Evolutionary conservation across 2,113 vertebrate species (phyloP).

Genomic region (Festucalex cinctus): DNA sequence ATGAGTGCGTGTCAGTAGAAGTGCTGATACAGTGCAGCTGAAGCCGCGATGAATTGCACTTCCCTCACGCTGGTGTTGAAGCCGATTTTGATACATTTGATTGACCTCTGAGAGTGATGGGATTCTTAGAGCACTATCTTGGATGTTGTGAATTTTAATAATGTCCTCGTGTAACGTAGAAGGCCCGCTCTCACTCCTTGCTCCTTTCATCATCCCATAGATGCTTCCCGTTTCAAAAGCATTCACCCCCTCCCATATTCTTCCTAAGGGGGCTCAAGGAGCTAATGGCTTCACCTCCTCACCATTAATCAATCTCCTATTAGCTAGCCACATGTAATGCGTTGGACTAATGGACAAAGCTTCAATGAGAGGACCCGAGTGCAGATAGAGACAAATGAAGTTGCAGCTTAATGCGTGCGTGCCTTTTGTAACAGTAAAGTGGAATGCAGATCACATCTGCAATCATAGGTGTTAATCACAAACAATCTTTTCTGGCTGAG

Average conservation of each 20-base stretch:
- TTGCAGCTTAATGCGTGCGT: neutral
- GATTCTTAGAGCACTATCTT: conserved; percentile 12
- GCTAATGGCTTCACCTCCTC: conserved; percentile 52
- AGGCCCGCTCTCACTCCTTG: neutral
- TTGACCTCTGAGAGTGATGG: conserved; percentile 13
- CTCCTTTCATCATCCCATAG: neutral
- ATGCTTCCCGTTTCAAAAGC: conserved; percentile 6
- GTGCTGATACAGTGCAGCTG: conserved; percentile 2
- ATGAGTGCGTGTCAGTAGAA: conserved; percentile 14
- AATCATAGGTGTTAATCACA: conserved; percentile 2
- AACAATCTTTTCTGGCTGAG: conserved; percentile 2
- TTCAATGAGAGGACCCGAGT: conserved; percentile 12
- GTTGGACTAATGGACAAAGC: conserved; percentile 47
- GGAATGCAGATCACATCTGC: neutral
- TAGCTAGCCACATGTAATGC: conserved; percentile 41
- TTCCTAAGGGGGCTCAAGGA: conserved; percentile 30
- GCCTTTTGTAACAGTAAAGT: neutral
- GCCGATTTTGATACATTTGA: neutral
- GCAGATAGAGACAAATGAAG: neutral
- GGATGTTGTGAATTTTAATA: conserved; percentile 16
- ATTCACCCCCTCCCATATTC: neutral
- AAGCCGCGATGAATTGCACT: neutral
- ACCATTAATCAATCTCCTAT: conserved; percentile 58
- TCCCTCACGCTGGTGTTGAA: neutral
- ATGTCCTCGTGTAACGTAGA: conserved; percentile 5